Conservation (phyloP, 2,797 vertebrate genomes). For the Pampus argenteus region DNA sequence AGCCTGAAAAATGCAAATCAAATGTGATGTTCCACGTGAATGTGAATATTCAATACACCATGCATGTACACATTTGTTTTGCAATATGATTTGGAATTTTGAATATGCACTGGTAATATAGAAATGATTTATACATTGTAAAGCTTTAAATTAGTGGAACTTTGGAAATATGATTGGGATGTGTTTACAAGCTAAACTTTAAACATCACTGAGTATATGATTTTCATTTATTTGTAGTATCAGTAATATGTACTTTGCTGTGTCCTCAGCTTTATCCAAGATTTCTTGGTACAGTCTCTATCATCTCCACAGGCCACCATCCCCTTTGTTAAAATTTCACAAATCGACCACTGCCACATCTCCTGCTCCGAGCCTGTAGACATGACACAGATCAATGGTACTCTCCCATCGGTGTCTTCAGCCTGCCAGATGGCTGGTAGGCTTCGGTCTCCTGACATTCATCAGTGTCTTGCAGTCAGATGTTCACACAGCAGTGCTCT, state of each 20-base stretch:
- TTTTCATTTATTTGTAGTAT: too few species aligned
- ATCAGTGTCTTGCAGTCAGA: conserved; percentile 82
- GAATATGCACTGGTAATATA: too few species aligned
- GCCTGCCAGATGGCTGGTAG: conserved; percentile 75
- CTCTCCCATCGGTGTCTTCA: conserved; percentile 65
- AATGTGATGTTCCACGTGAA: not conserved
- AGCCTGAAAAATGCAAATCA: not conserved
- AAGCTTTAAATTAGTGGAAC: too few species aligned
- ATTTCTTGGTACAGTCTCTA: not conserved
- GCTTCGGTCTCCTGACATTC: conserved; percentile 77
- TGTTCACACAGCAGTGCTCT: conserved; percentile 70
- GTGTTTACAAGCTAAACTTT: too few species aligned
- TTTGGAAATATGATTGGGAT: too few species aligned
- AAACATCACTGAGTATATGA: too few species aligned
- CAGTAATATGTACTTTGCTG: not conserved
- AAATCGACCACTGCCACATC: conserved; percentile 28
- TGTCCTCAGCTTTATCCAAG: not conserved
- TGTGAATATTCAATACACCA: conserved; percentile 1
- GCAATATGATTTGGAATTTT: not conserved
- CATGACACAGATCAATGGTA: conserved; percentile 77
- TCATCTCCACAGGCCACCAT: not conserved
- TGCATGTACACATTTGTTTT: conserved; percentile 1
- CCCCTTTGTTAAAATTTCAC: conserved; percentile 3
- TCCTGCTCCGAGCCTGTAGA: conserved; percentile 51
- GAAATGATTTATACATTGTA: too few species aligned